Conservation (phyloP, 2,797 vertebrate species). For the Lacerta bilineata region DNA sequence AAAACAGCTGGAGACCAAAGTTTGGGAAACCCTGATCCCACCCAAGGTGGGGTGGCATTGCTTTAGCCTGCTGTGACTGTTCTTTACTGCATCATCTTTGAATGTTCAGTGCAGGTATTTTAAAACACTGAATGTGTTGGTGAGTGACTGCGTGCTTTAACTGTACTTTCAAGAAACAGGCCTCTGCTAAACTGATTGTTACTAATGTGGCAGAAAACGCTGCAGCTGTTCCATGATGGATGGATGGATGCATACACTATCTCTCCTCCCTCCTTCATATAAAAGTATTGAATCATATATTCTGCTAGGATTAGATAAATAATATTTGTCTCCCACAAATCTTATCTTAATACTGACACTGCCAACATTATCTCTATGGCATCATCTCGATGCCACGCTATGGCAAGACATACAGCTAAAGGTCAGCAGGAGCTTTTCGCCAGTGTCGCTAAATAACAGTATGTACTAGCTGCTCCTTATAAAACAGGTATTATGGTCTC, state of each 20-base stretch:
- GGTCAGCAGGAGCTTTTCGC: neutral
- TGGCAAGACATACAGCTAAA: neutral
- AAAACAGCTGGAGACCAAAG: no score
- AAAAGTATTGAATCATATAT: neutral
- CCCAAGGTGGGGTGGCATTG: neutral
- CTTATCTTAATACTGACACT: neutral
- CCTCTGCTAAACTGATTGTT: neutral
- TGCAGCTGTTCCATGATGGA: neutral
- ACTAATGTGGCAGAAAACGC: neutral
- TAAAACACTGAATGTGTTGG: neutral
- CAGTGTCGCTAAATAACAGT: neutral
- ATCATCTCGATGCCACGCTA: neutral
- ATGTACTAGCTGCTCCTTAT: neutral
- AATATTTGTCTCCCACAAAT: neutral
- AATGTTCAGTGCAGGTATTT: conserved; percentile 10
- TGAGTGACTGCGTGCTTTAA: neutral
- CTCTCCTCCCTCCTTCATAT: neutral
- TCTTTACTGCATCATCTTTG: accelerated
- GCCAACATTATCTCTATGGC: neutral
- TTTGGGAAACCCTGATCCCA: neutral
- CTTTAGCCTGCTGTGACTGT: neutral
- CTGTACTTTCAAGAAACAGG: neutral
- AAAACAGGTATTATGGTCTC: neutral
- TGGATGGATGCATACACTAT: neutral
- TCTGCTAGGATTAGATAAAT: neutral